These are phyloP conservation scores for Scomber colias DNA, from an alignment of 2,113 vertebrate genomes.

Conservation along the genomic window DNA sequence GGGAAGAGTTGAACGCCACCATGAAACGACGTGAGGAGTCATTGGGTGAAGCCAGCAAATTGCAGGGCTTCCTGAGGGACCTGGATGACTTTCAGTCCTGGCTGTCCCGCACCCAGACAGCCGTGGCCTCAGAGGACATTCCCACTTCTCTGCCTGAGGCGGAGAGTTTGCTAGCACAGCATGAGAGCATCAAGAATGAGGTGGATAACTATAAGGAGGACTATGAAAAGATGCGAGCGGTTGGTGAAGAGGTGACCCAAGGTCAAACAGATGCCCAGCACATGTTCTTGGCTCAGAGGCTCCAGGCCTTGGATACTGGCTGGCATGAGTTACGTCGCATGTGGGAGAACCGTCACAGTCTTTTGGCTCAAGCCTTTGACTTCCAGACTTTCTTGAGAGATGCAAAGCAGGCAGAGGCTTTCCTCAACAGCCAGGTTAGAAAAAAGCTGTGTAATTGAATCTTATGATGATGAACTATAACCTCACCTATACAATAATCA, in stretches of 20 bases:
- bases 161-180: conserved; percentile 90
- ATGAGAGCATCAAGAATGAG: conserved; percentile 93
- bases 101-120: conserved; percentile 92
- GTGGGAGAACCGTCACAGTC: conserved; percentile 94
- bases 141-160: conserved; percentile 91
- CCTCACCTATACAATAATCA: conserved; percentile 4
- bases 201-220: conserved; percentile 92
- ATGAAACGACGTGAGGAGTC: conserved; percentile 92
- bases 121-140: conserved; percentile 93
- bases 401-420: conserved; percentile 92
- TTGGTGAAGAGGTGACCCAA: conserved; percentile 91
- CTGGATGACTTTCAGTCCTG: conserved; percentile 95
- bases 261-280: conserved; percentile 92
- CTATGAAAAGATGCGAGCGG: conserved; percentile 89
- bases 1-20: conserved; percentile 91
- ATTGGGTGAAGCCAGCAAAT: conserved; percentile 91
- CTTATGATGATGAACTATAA: background rate
- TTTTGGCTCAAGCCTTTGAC: conserved; percentile 91
- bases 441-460: conserved; percentile 1
- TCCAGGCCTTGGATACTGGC: conserved; percentile 92
- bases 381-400: conserved; percentile 94
- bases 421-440: conserved; percentile 94
- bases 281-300: conserved; percentile 91
- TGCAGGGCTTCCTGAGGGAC: conserved; percentile 94
- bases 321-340: conserved; percentile 94